Percentiles rank a stretch among this genome's conserved stretches.
phyloP scores from a whole-genome alignment of 2,888 invertebrate genomes.

The Morinoia aosen region DNA sequence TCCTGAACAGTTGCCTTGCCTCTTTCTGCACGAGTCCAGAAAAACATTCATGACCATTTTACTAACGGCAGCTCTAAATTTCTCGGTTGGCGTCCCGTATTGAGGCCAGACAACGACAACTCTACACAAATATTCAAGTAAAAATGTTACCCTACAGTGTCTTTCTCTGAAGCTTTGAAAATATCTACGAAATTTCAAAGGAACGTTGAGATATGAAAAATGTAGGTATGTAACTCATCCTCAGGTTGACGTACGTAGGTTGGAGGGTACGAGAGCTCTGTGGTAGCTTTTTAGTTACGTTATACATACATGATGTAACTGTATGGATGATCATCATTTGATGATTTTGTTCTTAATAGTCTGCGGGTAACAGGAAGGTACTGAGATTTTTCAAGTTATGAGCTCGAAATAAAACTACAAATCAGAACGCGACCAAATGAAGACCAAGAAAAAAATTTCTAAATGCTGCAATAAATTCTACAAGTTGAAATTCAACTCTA shows the following conservation, averaged over 20 bases:
- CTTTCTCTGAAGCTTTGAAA: background rate
- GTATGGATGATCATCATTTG: background rate
- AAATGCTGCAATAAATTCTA: too few relatives aligned
- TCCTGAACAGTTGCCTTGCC: background rate
- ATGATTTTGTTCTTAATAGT: background rate
- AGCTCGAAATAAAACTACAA: too few relatives aligned
- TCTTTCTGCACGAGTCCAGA: background rate
- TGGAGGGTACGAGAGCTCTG: background rate
- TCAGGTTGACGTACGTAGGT: background rate
- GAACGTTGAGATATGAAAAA: background rate
- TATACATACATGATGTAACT: background rate
- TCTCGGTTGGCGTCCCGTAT: background rate
- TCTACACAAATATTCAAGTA: background rate
- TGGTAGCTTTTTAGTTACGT: background rate
- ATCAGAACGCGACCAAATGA: too few relatives aligned
- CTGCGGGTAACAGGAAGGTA: background rate
- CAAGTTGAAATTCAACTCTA: too few relatives aligned
- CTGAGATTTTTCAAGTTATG: background rate
- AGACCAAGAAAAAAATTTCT: too few relatives aligned
- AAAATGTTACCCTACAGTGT: background rate
- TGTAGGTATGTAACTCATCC: background rate
- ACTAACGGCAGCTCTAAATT: background rate
- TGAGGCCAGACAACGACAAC: background rate
- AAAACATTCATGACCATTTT: slow-evolving; percentile 2
- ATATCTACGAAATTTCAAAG: background rate